A percentile compares a stretch with the other conserved stretches of the same genome.
Evolutionary conservation across 2,888 invertebrate species (phyloP).

Genomic region (Caenorhabditis angaria): DNA sequence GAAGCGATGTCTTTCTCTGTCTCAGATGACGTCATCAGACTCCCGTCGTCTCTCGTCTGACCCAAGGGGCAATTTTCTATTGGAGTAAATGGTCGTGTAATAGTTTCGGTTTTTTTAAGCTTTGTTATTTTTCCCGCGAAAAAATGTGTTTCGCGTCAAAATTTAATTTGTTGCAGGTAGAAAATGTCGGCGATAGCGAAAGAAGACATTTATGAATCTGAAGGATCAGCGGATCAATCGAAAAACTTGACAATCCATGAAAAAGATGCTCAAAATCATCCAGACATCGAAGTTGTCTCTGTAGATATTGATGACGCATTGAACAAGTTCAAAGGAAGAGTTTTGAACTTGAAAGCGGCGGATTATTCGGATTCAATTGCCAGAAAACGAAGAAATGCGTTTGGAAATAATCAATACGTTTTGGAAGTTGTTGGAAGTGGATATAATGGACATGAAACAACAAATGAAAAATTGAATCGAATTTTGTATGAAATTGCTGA

Average conservation of each 20-base stretch:
- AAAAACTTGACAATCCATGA: slow-evolving; percentile 35
- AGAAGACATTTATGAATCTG: slow-evolving; percentile 68
- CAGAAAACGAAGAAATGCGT: slow-evolving; percentile 58
- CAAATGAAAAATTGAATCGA: slow-evolving; percentile 63
- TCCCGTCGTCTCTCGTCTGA: too few relatives aligned
- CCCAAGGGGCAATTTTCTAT: too few relatives aligned
- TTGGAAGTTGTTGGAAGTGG: slow-evolving; percentile 61
- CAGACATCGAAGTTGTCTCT: slow-evolving; percentile 63
- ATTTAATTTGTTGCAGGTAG: not conserved
- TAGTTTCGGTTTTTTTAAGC: too few relatives aligned
- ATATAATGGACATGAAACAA: slow-evolving; percentile 52
- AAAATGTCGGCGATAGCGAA: slow-evolving; percentile 70
- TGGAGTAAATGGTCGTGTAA: too few relatives aligned
- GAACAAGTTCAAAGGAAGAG: slow-evolving; percentile 59
- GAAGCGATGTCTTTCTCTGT: too few relatives aligned
- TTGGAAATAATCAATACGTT: slow-evolving; percentile 60
- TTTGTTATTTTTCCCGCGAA: too few relatives aligned
- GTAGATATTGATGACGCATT: slow-evolving; percentile 64
- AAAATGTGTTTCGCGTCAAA: too few relatives aligned
- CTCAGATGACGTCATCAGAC: too few relatives aligned
- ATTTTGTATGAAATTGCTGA: slow-evolving; percentile 58
- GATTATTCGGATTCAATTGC: slow-evolving; percentile 68
- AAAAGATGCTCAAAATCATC: slow-evolving; percentile 50
- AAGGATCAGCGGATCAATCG: slow-evolving; percentile 46
- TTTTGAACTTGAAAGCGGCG: slow-evolving; percentile 53